A percentile compares a stretch with the other conserved stretches of the same genome.
Evolutionary conservation across 2,888 invertebrate species (phyloP).

Genomic region (Drosophila dives): DNA sequence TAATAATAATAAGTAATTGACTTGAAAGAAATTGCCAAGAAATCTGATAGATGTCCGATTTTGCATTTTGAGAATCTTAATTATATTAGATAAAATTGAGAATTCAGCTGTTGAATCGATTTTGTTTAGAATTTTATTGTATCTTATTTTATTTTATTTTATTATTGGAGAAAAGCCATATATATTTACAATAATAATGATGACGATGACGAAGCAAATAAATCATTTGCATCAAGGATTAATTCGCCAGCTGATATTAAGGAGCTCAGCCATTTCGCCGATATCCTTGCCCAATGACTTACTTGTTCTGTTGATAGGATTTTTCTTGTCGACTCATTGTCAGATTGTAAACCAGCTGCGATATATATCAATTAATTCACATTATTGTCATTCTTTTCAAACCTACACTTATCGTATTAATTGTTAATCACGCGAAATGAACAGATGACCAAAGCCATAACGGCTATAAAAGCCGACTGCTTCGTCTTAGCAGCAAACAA

Average conservation of each 20-base stretch:
- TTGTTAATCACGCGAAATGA: conserved; percentile 38
- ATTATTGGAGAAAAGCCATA: no score
- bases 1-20: not conserved
- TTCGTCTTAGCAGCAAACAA: not conserved
- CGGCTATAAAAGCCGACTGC: conserved; percentile 34
- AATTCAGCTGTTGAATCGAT: no score
- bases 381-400: not conserved
- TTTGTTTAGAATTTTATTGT: no score
- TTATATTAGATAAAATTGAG: not conserved
- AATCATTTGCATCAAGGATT: not conserved
- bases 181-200: not conserved
- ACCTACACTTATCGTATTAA: not conserved
- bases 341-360: not conserved
- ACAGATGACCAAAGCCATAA: conserved; percentile 38
- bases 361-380: not conserved
- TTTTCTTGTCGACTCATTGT: not conserved
- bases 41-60: not conserved
- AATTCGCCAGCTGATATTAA: not conserved
- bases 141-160: no score
- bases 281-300: not conserved
- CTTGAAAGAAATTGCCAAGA: not conserved
- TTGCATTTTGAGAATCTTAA: not conserved
- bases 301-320: not conserved
- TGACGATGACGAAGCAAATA: not conserved
- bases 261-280: not conserved